Evolutionary conservation across 2,113 vertebrate species (phyloP), one percentile per base, ranked within the genome.

Genomic region (Taurulus bubalis): DNA sequence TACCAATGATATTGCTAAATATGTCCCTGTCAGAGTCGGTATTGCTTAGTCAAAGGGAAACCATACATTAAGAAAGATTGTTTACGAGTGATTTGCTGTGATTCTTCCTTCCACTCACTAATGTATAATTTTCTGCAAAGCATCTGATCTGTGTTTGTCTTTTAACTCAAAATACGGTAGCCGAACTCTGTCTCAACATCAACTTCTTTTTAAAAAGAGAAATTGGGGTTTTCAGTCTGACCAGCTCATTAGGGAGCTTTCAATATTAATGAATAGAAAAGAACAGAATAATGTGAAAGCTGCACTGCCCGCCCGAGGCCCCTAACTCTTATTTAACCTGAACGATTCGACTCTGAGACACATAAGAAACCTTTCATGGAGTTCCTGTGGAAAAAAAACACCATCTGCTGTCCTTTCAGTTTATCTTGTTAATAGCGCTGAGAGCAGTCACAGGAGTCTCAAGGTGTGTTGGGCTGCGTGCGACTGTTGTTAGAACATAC

Each of bases 251-350:
- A 82, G 45, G 53, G 70, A 77, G 47, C 47, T 75, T 40, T 77
- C 69, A 85, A 87, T 62, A 89, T 81, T 84, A 85, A 89, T 85
- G 58, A 83, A 72, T 30, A 65, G 30, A 79, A 47, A 71, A 68
- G 59, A 76, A 63, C 6, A 64, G 70, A 58, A 81, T 81, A 81
- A 88, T 77, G 60, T 77, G 80, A 53, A 42, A 36, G 42, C 68
- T 67, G 51, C 58, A 26, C 15, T 80, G 40, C n/a, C 34, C 22
- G 10, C 73, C 16, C 67, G 77, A 60, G 83, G 66, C 42, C 51
- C 45, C n/a, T 65, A 34, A 65, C 74, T 80, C 55, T 76, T 73
- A 82, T 87, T 85, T 82, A 88, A 79, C 59, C 40, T 36, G 51
- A 77, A 71, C 51, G 32, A 80, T 32, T 77, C 2, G 34, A 85